Conservation (phyloP, 1,140 invertebrate genomes). For the Bradysia coprophila region DNA sequence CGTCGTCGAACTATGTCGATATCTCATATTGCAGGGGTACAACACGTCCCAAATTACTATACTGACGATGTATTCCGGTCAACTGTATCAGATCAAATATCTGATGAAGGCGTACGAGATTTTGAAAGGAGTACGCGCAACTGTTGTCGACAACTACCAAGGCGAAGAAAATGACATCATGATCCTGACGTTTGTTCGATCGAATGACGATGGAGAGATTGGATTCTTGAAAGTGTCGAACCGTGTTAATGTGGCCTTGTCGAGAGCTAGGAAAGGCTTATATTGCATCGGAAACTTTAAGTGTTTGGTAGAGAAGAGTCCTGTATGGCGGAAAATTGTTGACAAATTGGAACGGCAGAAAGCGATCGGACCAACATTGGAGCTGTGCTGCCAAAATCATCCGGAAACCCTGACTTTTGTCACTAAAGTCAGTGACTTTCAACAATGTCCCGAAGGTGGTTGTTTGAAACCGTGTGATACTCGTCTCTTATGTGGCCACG, state of each 20-base stretch:
- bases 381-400: not conserved
- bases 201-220: slow-evolving; percentile 39
- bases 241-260: slow-evolving; percentile 59
- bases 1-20: slow-evolving; percentile 31
- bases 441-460: slow-evolving; percentile 27
- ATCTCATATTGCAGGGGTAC: slow-evolving; percentile 40
- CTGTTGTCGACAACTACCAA: slow-evolving; percentile 66
- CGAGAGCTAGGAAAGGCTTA: slow-evolving; percentile 46
- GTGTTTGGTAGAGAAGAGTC: slow-evolving; percentile 25
- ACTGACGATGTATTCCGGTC: slow-evolving; percentile 43
- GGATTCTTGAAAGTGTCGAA: slow-evolving; percentile 56
- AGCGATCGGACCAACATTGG: not conserved
- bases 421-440: slow-evolving; percentile 21
- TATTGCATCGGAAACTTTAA: slow-evolving; percentile 41
- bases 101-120: slow-evolving; percentile 16
- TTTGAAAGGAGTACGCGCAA: slow-evolving; percentile 32
- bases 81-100: slow-evolving; percentile 23
- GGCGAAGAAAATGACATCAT: slow-evolving; percentile 76
- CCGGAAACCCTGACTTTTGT: slow-evolving; percentile 8
- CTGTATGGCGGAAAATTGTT: slow-evolving; percentile 28
- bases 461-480: slow-evolving; percentile 25
- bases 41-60: slow-evolving; percentile 38
- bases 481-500: slow-evolving; percentile 29
- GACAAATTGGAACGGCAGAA: not conserved
- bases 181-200: slow-evolving; percentile 62